A percentile compares a stretch with the other conserved stretches of the same genome.
These are phyloP conservation scores for Eristalis tenax DNA, from an alignment of 2,888 invertebrate species.

Conservation along the genomic window DNA sequence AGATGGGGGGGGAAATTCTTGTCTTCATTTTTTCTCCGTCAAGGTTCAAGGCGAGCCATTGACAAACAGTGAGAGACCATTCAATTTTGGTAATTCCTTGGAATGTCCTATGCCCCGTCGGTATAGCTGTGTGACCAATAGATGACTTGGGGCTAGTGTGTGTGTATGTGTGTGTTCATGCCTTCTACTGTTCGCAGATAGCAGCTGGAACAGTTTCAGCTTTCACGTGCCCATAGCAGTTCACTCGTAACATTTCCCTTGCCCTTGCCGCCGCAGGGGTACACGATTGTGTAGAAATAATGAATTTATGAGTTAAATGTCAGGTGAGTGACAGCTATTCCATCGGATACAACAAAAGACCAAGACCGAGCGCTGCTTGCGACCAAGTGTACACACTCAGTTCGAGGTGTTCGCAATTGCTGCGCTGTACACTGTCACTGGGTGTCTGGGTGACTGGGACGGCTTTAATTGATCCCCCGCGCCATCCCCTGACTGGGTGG, in stretches of 20 bases:
- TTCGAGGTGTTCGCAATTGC: conserved; percentile 14
- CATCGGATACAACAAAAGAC: not conserved
- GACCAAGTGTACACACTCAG: not conserved
- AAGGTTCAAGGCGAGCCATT: conserved; percentile 39
- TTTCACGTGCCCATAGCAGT: not conserved
- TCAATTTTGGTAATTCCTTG: conserved; percentile 25
- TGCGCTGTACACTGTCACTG: conserved; percentile 11
- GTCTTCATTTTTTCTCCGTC: not conserved
- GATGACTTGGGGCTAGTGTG: no score
- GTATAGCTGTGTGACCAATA: not conserved
- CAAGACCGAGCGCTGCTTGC: not conserved
- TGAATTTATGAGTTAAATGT: conserved; percentile 31
- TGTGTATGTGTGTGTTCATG: no score
- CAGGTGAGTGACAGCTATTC: not conserved
- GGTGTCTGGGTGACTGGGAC: not conserved
- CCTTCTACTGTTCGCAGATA: not conserved
- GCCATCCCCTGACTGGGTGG: not conserved
- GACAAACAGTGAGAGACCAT: conserved; percentile 19
- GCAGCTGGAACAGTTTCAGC: not conserved
- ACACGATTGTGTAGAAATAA: conserved; percentile 12
- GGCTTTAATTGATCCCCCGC: conserved; percentile 22
- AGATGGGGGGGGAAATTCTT: not conserved
- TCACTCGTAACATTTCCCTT: not conserved
- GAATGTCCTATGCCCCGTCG: conserved; percentile 5
- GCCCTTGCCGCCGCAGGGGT: not conserved